phyloP scores from a whole-genome alignment of 1,140 invertebrate genomes.

The Bombus terrestris region DNA sequence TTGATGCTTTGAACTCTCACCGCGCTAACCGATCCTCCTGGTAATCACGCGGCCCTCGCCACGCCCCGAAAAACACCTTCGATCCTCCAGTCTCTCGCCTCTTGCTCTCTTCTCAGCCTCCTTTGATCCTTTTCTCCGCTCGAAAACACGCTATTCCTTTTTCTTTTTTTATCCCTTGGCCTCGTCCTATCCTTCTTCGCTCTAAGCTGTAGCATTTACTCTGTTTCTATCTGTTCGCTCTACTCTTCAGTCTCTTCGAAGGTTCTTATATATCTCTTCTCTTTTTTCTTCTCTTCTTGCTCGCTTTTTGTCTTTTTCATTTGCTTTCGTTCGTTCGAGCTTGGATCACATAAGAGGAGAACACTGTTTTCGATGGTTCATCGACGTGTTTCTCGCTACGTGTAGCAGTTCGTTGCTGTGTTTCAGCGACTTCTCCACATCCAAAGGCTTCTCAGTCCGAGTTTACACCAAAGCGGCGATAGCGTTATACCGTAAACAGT shows the following conservation, averaged over 20 bases:
- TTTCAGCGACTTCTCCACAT: constrained; percentile 21
- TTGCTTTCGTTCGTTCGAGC: no score
- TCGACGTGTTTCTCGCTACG: not conserved
- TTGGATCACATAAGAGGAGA: not conserved
- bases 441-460: not conserved
- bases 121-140: constrained; percentile 42
- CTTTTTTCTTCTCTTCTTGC: not conserved
- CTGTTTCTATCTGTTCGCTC: not conserved
- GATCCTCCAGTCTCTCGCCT: constrained; percentile 66
- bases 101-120: constrained; percentile 24
- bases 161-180: not conserved
- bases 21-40: constrained; percentile 82
- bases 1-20: constrained; percentile 83
- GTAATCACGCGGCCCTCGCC: constrained; percentile 81
- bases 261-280: not conserved
- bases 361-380: not conserved
- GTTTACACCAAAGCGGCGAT: no score
- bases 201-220: not conserved
- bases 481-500: no score
- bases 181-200: not conserved
- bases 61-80: constrained; percentile 82
- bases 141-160: constrained; percentile 1
- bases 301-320: not conserved
- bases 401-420: not conserved
- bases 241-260: constrained; percentile 2